phyloP scores from a whole-genome alignment of 2,888 invertebrate genomes.

The Clusia tigrina region DNA sequence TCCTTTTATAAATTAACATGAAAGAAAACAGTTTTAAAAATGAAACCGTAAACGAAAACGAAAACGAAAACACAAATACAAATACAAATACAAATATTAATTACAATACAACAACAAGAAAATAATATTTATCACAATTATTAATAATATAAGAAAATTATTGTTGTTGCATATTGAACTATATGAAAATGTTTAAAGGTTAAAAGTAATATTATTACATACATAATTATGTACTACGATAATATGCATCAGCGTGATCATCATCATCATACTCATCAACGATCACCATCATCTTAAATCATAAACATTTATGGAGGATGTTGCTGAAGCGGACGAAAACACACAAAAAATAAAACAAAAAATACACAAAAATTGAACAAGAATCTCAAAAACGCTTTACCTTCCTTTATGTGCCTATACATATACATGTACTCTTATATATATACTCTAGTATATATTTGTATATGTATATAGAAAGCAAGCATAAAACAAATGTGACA shows the following conservation, averaged over 20 bases:
- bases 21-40: no score
- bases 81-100: constrained; percentile 7
- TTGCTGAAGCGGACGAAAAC: constrained; percentile 1
- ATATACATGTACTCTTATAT: no score
- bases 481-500: no score
- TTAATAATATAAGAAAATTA: constrained; percentile 1
- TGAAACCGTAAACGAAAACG: background rate
- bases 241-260: no score
- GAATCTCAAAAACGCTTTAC: no score
- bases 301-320: background rate
- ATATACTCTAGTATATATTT: no score
- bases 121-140: constrained; percentile 11
- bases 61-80: constrained; percentile 8
- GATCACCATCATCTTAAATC: constrained; percentile 7
- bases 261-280: no score
- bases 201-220: no score
- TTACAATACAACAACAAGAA: constrained; percentile 9
- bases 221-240: no score
- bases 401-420: no score
- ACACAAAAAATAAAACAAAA: constrained; percentile 12
- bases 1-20: constrained; percentile 38
- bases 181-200: constrained; percentile 4
- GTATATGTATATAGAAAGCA: no score
- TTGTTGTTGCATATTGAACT: constrained; percentile 11
- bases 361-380: no score